A percentile compares a stretch with the other conserved stretches of the same genome.
Evolutionary conservation across 1,140 invertebrate genomes (phyloP).

Genomic region (Cotesia vestalis): DNA sequence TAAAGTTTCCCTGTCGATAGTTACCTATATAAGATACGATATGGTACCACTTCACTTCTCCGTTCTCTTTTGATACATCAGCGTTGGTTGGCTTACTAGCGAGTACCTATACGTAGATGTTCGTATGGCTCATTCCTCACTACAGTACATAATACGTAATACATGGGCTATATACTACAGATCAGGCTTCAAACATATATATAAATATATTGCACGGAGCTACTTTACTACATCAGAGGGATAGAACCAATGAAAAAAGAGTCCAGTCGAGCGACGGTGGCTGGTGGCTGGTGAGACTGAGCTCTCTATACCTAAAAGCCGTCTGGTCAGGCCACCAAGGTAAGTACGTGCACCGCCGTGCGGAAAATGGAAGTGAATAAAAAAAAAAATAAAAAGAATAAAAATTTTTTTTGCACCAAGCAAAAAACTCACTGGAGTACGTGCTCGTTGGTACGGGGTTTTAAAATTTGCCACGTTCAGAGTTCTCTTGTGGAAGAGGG

Average conservation of each 20-base stretch:
- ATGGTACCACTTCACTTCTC: background rate
- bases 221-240: background rate
- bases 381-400: conserved; percentile 36
- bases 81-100: conserved; percentile 4
- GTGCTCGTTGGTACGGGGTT: conserved; percentile 30
- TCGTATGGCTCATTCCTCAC: background rate
- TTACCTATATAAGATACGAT: conserved; percentile 44
- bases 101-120: background rate
- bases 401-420: conserved; percentile 7
- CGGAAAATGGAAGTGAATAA: conserved; percentile 40
- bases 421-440: conserved; percentile 28
- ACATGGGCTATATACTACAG: background rate
- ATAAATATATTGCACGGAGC: background rate
- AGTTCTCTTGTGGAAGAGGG: background rate
- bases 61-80: conserved; percentile 19
- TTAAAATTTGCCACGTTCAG: conserved; percentile 35
- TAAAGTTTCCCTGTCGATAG: conserved; percentile 44
- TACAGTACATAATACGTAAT: background rate
- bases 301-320: conserved; percentile 53
- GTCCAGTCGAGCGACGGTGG: conserved; percentile 21
- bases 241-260: background rate
- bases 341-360: conserved; percentile 29
- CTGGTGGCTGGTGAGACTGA: conserved; percentile 21
- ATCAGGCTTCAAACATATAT: background rate
- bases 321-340: conserved; percentile 43